Conservation (phyloP, 2,113 vertebrate species). For the Tragelaphus scriptus region DNA sequence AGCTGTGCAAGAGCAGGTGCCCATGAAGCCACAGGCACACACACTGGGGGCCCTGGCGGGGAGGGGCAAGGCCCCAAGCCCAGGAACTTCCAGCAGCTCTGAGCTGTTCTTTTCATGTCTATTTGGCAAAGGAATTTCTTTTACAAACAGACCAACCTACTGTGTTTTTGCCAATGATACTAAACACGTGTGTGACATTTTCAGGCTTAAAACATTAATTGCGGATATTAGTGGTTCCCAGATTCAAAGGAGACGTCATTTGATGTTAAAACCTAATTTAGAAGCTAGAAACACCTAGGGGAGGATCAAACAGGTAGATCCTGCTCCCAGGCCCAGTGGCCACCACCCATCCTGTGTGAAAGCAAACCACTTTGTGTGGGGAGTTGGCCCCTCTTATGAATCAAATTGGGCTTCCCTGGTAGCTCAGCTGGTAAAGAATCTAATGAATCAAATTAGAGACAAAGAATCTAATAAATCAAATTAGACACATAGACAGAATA, state of each 20-base stretch:
- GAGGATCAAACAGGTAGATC: not conserved
- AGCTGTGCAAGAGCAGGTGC: not conserved
- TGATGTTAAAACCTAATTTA: not conserved
- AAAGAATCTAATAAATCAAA: not conserved
- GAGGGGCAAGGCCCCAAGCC: not conserved
- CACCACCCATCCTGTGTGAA: fast-evolving
- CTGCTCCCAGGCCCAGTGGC: not conserved
- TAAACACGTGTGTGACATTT: conserved; percentile 12
- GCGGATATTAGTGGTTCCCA: conserved; percentile 26
- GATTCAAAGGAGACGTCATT: conserved; percentile 20
- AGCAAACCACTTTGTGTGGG: not conserved
- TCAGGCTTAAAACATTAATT: conserved; percentile 12
- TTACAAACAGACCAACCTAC: conserved; percentile 48
- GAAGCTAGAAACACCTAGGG: not conserved
- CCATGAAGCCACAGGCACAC: not conserved
- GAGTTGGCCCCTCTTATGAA: not conserved
- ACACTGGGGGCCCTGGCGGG: not conserved
- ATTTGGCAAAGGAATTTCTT: conserved; percentile 54
- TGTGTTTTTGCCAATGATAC: conserved; percentile 19
- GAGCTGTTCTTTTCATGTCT: conserved; percentile 43
- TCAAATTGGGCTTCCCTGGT: not conserved
- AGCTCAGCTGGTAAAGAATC: not conserved
- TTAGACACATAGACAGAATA: not conserved
- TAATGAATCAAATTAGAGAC: not conserved
- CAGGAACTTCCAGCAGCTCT: not conserved